phyloP scores from a whole-genome alignment of 2,113 vertebrate genomes.

The Sitta europaea region DNA sequence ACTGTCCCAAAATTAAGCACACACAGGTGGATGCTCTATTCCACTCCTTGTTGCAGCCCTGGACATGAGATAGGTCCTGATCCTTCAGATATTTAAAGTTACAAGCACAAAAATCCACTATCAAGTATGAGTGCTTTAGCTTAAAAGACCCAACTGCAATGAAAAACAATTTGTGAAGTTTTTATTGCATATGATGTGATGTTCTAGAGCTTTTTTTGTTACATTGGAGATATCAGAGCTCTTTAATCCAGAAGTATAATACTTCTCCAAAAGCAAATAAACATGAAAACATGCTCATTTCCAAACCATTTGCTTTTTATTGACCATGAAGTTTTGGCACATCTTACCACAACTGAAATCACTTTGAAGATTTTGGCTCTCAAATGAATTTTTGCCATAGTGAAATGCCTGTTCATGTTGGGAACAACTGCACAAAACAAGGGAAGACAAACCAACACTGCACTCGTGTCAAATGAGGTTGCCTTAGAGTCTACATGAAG shows the following conservation, averaged over 20 bases:
- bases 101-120: not conserved
- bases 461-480: not conserved
- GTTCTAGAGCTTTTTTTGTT: not conserved
- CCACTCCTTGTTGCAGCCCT: not conserved
- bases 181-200: not conserved
- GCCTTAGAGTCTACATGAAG: not conserved
- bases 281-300: not conserved
- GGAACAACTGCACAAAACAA: not conserved
- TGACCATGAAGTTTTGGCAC: constrained; percentile 3
- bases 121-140: not conserved
- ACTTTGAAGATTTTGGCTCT: not conserved
- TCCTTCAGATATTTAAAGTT: not conserved
- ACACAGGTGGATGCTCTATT: rapidly evolving
- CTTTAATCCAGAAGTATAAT: not conserved
- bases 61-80: not conserved
- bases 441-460: not conserved
- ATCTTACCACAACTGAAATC: not conserved
- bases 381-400: not conserved
- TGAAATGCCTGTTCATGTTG: not conserved
- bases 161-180: not conserved
- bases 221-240: not conserved
- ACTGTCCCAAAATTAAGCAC: not conserved
- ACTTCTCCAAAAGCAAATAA: not conserved
- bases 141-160: not conserved
- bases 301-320: constrained; percentile 23